Conservation (phyloP, 2,888 invertebrate species). For the Griposia aprilina region DNA sequence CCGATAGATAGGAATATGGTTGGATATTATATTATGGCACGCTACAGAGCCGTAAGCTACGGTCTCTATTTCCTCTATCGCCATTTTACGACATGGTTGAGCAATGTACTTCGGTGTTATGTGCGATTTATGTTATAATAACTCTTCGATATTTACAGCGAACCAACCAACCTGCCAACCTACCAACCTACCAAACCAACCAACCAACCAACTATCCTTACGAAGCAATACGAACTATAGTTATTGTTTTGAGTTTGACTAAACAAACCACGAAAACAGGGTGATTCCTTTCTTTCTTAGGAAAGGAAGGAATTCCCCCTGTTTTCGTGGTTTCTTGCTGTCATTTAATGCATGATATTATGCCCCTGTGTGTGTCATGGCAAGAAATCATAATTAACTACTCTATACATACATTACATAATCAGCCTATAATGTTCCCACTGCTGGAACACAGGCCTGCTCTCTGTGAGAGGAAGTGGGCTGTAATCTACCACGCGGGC, state of each 20-base stretch:
- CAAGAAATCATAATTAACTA: not conserved
- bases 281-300: no score
- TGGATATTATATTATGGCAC: slow-evolving; percentile 1
- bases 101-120: slow-evolving; percentile 47
- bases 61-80: slow-evolving; percentile 48
- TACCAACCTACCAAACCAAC: slow-evolving; percentile 30
- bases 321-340: not conserved
- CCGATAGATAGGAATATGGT: slow-evolving; percentile 2
- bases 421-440: no score
- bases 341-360: not conserved
- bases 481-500: no score
- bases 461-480: no score
- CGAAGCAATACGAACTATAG: not conserved
- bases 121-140: slow-evolving; percentile 51
- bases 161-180: slow-evolving; percentile 37
- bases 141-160: slow-evolving; percentile 31
- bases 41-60: slow-evolving; percentile 16
- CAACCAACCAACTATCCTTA: slow-evolving; percentile 17
- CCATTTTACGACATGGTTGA: slow-evolving; percentile 54
- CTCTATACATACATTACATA: no score
- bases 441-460: no score
- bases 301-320: not conserved
- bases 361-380: no score
- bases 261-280: no score
- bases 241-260: not conserved